Conservation (phyloP, 2,888 invertebrate species). For the Drosophila austrosaltans region DNA sequence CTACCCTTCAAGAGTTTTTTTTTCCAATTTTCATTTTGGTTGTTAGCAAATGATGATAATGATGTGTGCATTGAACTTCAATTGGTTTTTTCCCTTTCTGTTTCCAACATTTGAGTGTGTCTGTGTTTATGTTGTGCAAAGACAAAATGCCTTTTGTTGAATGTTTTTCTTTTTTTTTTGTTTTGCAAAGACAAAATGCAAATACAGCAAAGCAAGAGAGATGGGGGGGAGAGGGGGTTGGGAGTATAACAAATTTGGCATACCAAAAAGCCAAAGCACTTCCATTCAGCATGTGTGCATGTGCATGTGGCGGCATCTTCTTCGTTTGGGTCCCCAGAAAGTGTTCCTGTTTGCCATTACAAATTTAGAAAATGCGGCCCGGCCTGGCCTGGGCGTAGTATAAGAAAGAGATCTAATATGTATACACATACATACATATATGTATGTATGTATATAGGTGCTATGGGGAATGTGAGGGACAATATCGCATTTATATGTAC, state of each 20-base stretch:
- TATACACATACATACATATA: not conserved
- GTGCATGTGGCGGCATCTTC: too few relatives aligned
- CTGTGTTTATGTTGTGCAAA: constrained; percentile 30
- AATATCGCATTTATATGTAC: constrained; percentile 36
- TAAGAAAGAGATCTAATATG: constrained; percentile 11
- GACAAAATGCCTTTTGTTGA: constrained; percentile 8
- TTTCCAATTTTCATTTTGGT: constrained; percentile 2
- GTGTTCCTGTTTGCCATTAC: constrained; percentile 72
- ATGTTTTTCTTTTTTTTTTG: too few relatives aligned
- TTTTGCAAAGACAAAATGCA: constrained; percentile 8
- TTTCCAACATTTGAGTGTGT: constrained; percentile 26
- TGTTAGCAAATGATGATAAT: constrained; percentile 62
- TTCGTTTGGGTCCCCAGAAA: constrained; percentile 29
- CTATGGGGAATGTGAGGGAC: constrained; percentile 30
- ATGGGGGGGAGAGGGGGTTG: not conserved
- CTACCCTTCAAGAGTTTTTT: constrained; percentile 65
- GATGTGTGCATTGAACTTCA: constrained; percentile 83
- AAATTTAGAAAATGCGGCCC: constrained; percentile 81
- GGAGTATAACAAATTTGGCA: constrained; percentile 36
- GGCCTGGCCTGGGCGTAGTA: constrained; percentile 60
- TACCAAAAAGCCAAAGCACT: constrained; percentile 51
- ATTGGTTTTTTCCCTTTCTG: constrained; percentile 49
- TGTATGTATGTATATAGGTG: constrained; percentile 6
- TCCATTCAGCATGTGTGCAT: constrained; percentile 56
- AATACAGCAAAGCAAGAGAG: constrained; percentile 25